These are phyloP conservation scores for Carterocephalus palaemon DNA, from an alignment of 2,888 invertebrate species.

Conservation along the genomic window DNA sequence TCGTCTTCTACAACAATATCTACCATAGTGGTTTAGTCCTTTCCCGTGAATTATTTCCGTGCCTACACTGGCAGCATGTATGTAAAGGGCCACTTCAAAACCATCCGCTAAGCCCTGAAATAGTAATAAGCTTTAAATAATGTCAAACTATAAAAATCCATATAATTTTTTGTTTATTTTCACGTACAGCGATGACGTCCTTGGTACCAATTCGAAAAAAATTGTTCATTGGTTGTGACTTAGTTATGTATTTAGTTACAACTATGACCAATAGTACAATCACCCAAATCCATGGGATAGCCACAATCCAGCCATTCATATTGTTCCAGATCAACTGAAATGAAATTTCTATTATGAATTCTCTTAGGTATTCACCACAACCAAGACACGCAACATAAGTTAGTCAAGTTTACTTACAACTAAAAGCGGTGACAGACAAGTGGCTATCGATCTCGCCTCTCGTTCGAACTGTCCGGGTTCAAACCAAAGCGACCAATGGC, in stretches of 20 bases:
- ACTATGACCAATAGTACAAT: conserved; percentile 40
- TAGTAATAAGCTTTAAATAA: background rate
- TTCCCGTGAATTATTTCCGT: conserved; percentile 67
- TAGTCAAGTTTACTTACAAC: conserved; percentile 24
- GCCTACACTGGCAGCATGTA: conserved; percentile 61
- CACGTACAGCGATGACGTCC: conserved; percentile 50
- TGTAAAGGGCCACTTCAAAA: conserved; percentile 58
- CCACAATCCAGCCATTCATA: conserved; percentile 46
- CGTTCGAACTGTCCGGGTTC: too few species aligned
- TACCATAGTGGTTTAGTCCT: conserved; percentile 66
- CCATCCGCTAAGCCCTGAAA: conserved; percentile 56
- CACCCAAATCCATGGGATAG: conserved; percentile 57
- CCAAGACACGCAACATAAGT: background rate
- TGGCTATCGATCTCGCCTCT: too few species aligned
- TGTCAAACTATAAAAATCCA: too few species aligned
- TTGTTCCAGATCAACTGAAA: conserved; percentile 67
- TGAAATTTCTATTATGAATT: too few species aligned
- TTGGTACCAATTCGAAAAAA: conserved; percentile 48
- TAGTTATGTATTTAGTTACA: conserved; percentile 35
- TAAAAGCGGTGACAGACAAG: too few species aligned
- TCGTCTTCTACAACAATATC: background rate
- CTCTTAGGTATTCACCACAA: background rate
- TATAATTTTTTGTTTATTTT: conserved; percentile 1
- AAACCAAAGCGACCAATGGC: too few species aligned
- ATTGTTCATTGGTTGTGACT: conserved; percentile 39